Evolutionary conservation across 2,888 invertebrate species (phyloP).

Genomic region (Mechanitis messenoides): DNA sequence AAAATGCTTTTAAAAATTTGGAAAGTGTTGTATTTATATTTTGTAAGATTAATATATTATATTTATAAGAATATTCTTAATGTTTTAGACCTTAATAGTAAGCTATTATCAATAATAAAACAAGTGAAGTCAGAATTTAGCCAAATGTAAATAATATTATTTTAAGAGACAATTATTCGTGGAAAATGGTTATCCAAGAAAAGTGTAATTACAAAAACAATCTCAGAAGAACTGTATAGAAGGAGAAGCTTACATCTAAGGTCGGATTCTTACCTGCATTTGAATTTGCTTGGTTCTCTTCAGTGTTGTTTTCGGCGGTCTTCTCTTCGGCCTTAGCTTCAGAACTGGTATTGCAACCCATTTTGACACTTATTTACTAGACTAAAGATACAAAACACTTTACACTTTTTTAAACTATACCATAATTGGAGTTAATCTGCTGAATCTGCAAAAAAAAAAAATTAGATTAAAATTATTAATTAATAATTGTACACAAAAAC

Average conservation of each 20-base stretch:
- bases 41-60: too few relatives aligned
- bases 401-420: constrained; percentile 25
- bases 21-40: too few relatives aligned
- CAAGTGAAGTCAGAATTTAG: too few relatives aligned
- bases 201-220: neutral
- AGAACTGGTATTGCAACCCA: constrained; percentile 40
- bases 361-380: constrained; percentile 32
- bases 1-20: too few relatives aligned
- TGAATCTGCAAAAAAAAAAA: constrained; percentile 29
- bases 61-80: too few relatives aligned
- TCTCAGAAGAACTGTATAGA: neutral
- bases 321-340: constrained; percentile 37
- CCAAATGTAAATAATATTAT: too few relatives aligned
- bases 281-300: constrained; percentile 36
- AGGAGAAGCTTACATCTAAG: neutral
- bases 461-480: neutral
- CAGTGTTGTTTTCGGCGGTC: constrained; percentile 28
- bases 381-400: constrained; percentile 23
- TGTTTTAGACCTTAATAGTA: too few relatives aligned
- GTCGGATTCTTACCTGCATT: constrained; percentile 27
- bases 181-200: too few relatives aligned
- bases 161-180: too few relatives aligned
- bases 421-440: constrained; percentile 24
- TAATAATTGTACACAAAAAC: too few relatives aligned
- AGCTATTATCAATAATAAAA: too few relatives aligned